Percentiles rank a stretch among this genome's conserved stretches.
These are phyloP conservation scores for Buathra laborator DNA, from an alignment of 2,888 invertebrate genomes.

Conservation along the genomic window DNA sequence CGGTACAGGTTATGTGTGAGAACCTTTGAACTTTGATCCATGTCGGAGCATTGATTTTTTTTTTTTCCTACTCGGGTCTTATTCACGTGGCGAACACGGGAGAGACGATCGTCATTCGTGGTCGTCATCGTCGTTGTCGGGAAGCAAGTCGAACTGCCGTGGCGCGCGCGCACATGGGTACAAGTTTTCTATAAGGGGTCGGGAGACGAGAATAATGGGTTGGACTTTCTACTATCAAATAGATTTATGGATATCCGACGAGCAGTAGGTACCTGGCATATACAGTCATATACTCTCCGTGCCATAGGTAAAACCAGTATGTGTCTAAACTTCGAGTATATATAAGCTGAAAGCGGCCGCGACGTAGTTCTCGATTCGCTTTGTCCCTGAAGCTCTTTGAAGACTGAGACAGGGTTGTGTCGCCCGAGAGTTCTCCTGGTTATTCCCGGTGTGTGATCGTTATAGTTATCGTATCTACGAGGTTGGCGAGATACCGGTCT, in stretches of 20 bases:
- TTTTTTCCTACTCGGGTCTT: neutral
- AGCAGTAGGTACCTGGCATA: slow-evolving; percentile 34
- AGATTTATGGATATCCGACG: slow-evolving; percentile 83
- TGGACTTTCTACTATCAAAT: slow-evolving; percentile 84
- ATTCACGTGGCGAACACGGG: slow-evolving; percentile 28
- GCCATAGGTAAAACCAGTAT: slow-evolving; percentile 19
- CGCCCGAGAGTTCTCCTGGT: slow-evolving; percentile 37
- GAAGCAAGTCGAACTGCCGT: slow-evolving; percentile 59
- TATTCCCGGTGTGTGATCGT: slow-evolving; percentile 43
- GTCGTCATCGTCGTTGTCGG: slow-evolving; percentile 72
- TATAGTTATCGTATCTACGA: slow-evolving; percentile 49
- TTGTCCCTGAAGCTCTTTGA: slow-evolving; percentile 40
- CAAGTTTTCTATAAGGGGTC: slow-evolving; percentile 75
- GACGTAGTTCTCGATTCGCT: slow-evolving; percentile 53
- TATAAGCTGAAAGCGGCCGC: slow-evolving; percentile 12
- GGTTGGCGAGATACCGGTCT: slow-evolving; percentile 42
- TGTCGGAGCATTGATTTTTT: neutral
- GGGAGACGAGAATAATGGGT: slow-evolving; percentile 80
- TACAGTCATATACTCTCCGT: slow-evolving; percentile 16
- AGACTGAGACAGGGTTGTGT: slow-evolving; percentile 28
- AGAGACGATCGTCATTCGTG: slow-evolving; percentile 50
- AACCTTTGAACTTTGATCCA: slow-evolving; percentile 40
- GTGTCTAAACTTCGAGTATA: slow-evolving; percentile 26
- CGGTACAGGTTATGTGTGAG: neutral
- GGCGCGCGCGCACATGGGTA: slow-evolving; percentile 68